A percentile compares a stretch with the other conserved stretches of the same genome.
These are phyloP conservation scores for Chitala chitala DNA, from an alignment of 2,113 vertebrate genomes.

Conservation along the genomic window DNA sequence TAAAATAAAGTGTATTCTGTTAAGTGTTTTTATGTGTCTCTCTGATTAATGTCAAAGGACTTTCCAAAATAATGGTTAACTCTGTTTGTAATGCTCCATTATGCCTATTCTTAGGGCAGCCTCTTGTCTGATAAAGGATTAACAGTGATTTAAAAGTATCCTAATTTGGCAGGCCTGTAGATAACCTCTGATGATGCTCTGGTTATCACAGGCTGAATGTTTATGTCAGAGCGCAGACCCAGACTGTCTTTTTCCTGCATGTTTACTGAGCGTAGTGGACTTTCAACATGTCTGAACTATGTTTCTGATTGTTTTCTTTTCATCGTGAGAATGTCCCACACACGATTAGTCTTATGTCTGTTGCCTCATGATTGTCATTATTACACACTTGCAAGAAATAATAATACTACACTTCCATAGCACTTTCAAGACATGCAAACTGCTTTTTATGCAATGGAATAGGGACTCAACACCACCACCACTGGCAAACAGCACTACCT, in stretches of 20 bases:
- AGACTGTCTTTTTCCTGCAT: conserved; percentile 46
- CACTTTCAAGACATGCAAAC: too few relatives aligned
- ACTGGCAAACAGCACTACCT: too few relatives aligned
- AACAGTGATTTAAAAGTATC: conserved; percentile 68
- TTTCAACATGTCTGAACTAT: background rate
- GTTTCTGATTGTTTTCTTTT: background rate
- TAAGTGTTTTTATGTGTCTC: background rate
- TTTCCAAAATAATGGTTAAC: conserved; percentile 57
- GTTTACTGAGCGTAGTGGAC: conserved; percentile 47
- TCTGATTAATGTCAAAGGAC: conserved; percentile 47
- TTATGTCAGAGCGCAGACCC: conserved; percentile 65
- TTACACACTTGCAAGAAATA: background rate
- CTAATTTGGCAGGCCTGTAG: conserved; percentile 61
- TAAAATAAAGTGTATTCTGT: too few relatives aligned
- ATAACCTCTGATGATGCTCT: conserved; percentile 67
- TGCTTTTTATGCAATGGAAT: too few relatives aligned
- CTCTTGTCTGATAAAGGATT: conserved; percentile 68
- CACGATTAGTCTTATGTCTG: background rate
- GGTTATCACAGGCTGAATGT: conserved; percentile 69
- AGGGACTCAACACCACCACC: too few relatives aligned
- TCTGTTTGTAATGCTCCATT: conserved; percentile 45
- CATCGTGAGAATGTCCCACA: too few relatives aligned
- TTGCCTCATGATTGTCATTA: background rate
- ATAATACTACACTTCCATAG: too few relatives aligned
- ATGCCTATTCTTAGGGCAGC: conserved; percentile 49